Evolutionary conservation across 2,113 vertebrate genomes (phyloP).

Genomic region (Pitta sordida): DNA sequence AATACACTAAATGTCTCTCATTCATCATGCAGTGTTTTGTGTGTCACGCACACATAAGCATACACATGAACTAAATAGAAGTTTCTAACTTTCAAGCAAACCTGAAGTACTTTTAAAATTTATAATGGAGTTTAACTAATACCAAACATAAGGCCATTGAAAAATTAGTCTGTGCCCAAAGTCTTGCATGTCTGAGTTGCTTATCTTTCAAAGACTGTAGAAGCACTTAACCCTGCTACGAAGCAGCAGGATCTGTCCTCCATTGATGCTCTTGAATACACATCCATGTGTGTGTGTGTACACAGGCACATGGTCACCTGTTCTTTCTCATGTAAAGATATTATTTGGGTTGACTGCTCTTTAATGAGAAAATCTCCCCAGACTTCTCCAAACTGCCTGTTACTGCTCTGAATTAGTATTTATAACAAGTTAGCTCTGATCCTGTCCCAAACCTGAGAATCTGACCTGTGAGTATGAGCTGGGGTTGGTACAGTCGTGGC

Average conservation of each 20-base stretch:
- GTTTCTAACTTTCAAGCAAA: neutral
- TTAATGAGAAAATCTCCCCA: neutral
- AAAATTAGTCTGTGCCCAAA: neutral
- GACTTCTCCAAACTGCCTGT: neutral
- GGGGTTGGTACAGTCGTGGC: fast-evolving
- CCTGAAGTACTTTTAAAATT: neutral
- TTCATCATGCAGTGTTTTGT: neutral
- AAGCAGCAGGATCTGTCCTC: neutral
- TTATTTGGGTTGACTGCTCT: neutral
- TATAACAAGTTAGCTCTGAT: neutral
- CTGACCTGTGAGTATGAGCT: neutral
- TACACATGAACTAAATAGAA: neutral
- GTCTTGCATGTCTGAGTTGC: neutral
- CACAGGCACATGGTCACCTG: neutral
- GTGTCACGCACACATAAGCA: neutral
- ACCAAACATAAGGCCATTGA: neutral
- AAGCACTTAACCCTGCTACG: neutral
- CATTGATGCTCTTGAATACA: neutral
- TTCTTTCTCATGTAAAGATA: neutral
- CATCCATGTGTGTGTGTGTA: neutral
- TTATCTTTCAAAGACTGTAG: neutral
- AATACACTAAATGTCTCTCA: neutral
- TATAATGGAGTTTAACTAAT: neutral
- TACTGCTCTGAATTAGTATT: neutral
- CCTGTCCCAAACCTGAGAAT: neutral